A percentile compares a stretch with the other conserved stretches of the same genome.
These are phyloP conservation scores for Odontocolon sp. DNA, from an alignment of 2,888 invertebrate genomes.

Conservation along the genomic window DNA sequence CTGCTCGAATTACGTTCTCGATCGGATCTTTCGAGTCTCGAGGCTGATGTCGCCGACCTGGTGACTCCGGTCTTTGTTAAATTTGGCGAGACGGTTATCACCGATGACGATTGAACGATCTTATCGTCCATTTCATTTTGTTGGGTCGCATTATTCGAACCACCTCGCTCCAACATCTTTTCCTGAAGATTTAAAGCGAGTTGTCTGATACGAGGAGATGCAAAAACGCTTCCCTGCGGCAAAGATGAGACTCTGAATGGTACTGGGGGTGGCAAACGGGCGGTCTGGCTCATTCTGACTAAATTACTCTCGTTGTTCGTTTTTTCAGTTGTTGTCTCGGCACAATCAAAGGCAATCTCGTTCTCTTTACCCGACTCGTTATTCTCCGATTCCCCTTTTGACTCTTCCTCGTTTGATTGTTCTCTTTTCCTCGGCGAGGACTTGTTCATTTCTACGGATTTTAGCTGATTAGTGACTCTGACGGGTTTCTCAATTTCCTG, in stretches of 20 bases:
- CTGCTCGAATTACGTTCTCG: constrained; percentile 38
- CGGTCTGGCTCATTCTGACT: constrained; percentile 3
- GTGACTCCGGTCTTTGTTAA: constrained; percentile 13
- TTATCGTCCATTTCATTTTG: constrained; percentile 41
- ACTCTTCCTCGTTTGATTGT: constrained; percentile 39
- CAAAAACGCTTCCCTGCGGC: constrained; percentile 64
- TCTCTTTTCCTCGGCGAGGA: constrained; percentile 52
- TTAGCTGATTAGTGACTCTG: constrained; percentile 25
- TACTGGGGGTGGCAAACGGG: constrained; percentile 42
- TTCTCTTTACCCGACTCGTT: constrained; percentile 51
- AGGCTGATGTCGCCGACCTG: constrained; percentile 44
- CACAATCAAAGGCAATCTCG: constrained; percentile 10
- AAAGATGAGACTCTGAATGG: constrained; percentile 55
- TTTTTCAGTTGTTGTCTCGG: neutral
- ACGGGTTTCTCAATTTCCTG: constrained; percentile 52
- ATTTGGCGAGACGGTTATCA: neutral
- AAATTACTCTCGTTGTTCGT: neutral
- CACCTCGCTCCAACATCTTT: constrained; percentile 63
- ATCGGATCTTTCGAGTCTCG: constrained; percentile 49
- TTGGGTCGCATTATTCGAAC: constrained; percentile 11
- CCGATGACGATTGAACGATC: constrained; percentile 4
- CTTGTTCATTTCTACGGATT: constrained; percentile 35
- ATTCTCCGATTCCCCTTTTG: constrained; percentile 24
- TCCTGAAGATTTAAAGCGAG: constrained; percentile 67
- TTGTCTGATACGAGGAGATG: constrained; percentile 65